Conservation (phyloP, 1,140 invertebrate genomes). For the Platyscapa corneri region DNA sequence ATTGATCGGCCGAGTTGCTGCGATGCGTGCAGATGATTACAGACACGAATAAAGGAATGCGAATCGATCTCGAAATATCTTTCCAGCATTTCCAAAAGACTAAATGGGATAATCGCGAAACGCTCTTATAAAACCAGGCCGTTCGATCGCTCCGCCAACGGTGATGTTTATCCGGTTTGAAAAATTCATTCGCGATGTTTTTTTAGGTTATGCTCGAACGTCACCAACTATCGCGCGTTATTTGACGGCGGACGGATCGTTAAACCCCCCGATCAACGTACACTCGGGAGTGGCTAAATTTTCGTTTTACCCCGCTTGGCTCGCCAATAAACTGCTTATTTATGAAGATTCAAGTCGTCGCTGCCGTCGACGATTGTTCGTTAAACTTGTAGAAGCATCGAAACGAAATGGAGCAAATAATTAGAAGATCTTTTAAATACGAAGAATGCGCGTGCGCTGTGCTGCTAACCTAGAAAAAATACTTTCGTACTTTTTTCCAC, state of each 20-base stretch:
- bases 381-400: too few species aligned
- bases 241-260: too few species aligned
- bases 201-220: neutral
- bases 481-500: slow-evolving; percentile 29
- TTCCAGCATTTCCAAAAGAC: neutral
- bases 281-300: too few species aligned
- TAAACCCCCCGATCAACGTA: too few species aligned
- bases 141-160: neutral
- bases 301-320: too few species aligned
- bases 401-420: too few species aligned
- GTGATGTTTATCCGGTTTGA: neutral
- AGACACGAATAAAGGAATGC: too few species aligned
- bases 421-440: too few species aligned
- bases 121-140: neutral
- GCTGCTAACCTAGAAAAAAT: neutral
- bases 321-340: too few species aligned
- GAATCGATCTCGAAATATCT: slow-evolving; percentile 5
- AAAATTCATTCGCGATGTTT: neutral
- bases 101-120: neutral
- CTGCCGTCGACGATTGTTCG: too few species aligned
- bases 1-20: neutral
- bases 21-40: neutral
- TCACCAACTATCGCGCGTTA: neutral
- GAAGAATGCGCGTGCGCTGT: neutral
- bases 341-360: too few species aligned